Evolutionary conservation across 1,140 invertebrate species (phyloP).

Genomic region (Goniozus legneri): DNA sequence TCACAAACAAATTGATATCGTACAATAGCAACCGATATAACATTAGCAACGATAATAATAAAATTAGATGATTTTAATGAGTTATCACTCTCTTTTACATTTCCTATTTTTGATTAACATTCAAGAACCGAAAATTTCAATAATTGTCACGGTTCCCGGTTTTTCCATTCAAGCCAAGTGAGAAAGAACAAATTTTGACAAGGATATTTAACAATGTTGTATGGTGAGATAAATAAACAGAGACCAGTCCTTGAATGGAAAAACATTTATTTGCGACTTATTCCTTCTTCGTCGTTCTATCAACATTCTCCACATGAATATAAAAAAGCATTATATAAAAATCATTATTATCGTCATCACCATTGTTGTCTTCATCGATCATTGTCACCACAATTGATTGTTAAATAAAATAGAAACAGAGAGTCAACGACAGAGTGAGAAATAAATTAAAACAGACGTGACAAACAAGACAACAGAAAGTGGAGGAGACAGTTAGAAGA

Average conservation of each 20-base stretch:
- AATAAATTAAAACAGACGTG: too few species aligned
- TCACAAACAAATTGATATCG: conserved; percentile 5
- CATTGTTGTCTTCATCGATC: conserved; percentile 2
- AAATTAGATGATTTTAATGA: too few species aligned
- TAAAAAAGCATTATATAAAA: conserved; percentile 15
- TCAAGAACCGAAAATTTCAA: too few species aligned
- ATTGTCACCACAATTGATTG: not conserved
- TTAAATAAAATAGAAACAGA: too few species aligned
- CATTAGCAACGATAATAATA: too few species aligned
- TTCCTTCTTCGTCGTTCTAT: conserved; percentile 14
- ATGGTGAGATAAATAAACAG: conserved; percentile 49
- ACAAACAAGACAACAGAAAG: not conserved
- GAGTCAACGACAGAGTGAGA: too few species aligned
- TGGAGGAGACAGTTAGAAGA: not conserved
- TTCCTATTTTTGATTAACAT: too few species aligned
- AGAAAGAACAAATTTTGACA: conserved; percentile 48
- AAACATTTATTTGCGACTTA: conserved; percentile 54
- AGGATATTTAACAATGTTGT: conserved; percentile 37
- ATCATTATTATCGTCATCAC: conserved; percentile 14
- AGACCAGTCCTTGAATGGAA: conserved; percentile 53
- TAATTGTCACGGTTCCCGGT: too few species aligned
- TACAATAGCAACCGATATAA: too few species aligned
- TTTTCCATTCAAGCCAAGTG: conserved; percentile 55
- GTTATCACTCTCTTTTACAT: too few species aligned
- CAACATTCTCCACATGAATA: conserved; percentile 5